Base-by-base conservation (phyloP, 2,113 vertebrate species). In the Grammomys dolichurus region DNA sequence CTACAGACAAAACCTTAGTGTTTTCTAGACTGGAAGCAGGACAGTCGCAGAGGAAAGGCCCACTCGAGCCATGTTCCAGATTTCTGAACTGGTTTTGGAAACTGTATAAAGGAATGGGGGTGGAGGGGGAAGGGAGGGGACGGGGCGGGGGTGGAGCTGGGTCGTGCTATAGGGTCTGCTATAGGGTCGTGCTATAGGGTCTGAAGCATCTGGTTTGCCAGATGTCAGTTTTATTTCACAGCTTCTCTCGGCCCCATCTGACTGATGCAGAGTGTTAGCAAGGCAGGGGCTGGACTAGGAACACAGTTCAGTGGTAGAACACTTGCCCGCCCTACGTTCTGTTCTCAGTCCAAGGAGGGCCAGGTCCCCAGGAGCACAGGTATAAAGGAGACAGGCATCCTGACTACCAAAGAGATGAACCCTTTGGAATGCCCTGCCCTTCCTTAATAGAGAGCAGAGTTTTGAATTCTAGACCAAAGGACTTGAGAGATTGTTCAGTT, bases 41-140 rank as follows among this genome's bases (percentile, higher is more conserved):
- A 36, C 48, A 77, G 60, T 67, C 16, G 19, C 0, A 17, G 63
- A 65, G 43, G 19, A 36, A 22, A 9, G 4, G 8, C 48, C 28
- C 56, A 0, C 43, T 9, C 6, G 2, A 54, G 86, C 33, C 63
- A 0, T 0, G 22, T 36, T 78, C 19, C 43, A 2, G 28, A n/a
- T 65, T 2, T 40, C 43, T 11, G 56, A 20, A 3, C 11, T 65
- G 81, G 19, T 46, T 26, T 43, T 20, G 16, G 51, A 63, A 48
- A 13, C 24, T 0, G 63, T 31, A 10, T 51, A 63, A 54, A 24
- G 48, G 31, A 54, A 48, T 13, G 40, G 22, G 13, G 31, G 36
- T 28, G 2, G n/a, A 11, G 69, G 19, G 70, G 70, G 9, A 19
- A 1, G 11, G 11, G 46, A 3, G 12, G 16, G 13, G 4, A 36